Percentiles rank a stretch among this genome's conserved stretches.
These are phyloP conservation scores for Apamea sordens DNA, from an alignment of 2,888 invertebrate species.

Conservation along the genomic window DNA sequence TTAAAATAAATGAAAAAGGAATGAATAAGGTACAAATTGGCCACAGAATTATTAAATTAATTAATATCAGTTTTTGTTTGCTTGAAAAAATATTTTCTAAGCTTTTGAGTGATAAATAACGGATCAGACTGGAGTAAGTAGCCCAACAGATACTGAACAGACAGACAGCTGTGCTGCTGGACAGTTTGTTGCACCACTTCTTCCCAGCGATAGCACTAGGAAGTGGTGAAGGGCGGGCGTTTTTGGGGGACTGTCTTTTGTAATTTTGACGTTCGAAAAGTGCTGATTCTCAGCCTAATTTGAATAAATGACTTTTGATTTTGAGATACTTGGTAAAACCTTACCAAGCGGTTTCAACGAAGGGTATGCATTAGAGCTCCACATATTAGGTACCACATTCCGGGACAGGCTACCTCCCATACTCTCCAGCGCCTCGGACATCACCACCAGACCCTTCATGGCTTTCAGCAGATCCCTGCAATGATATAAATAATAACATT, in stretches of 20 bases:
- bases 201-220: too few relatives aligned
- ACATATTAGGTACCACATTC: slow-evolving; percentile 93
- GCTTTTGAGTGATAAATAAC: not conserved
- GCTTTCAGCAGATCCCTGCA: slow-evolving; percentile 92
- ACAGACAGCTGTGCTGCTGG: too few relatives aligned
- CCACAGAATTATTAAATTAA: not conserved
- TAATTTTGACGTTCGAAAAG: too few relatives aligned
- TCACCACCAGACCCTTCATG: slow-evolving; percentile 94
- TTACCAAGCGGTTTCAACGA: slow-evolving; percentile 93
- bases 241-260: too few relatives aligned
- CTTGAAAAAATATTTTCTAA: too few relatives aligned
- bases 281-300: too few relatives aligned
- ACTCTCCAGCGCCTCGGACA: slow-evolving; percentile 94
- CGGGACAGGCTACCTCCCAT: slow-evolving; percentile 92
- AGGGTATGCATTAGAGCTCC: slow-evolving; percentile 93
- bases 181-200: too few relatives aligned
- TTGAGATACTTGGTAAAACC: not conserved
- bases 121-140: not conserved
- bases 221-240: too few relatives aligned
- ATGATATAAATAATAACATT: too few relatives aligned
- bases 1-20: not conserved
- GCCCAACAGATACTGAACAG: not conserved
- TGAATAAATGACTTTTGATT: too few relatives aligned
- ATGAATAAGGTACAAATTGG: too few relatives aligned
- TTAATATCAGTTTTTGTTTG: not conserved